phyloP scores from a whole-genome alignment of 2,888 invertebrate genomes.

The Drosophila paucipuncta region DNA sequence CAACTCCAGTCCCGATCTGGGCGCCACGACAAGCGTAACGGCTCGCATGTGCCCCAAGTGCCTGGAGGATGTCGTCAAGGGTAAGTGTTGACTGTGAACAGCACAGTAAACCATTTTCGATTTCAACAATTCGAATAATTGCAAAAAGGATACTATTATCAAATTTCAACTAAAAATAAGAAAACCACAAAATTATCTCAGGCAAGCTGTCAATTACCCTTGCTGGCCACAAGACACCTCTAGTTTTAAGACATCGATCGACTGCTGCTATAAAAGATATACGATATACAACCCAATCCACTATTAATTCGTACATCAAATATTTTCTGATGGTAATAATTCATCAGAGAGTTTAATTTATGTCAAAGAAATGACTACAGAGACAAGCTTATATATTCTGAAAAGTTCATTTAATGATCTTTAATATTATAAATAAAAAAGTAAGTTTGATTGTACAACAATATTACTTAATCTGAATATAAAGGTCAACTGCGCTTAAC shows the following conservation, averaged over 20 bases:
- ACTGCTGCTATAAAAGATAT: too few relatives aligned
- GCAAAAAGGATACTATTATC: background rate
- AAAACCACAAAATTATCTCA: background rate
- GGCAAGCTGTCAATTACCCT: background rate
- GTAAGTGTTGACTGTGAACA: slow-evolving; percentile 85
- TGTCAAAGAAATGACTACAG: too few relatives aligned
- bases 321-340: too few relatives aligned
- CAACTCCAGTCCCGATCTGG: slow-evolving; percentile 96
- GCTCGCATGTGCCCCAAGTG: slow-evolving; percentile 94
- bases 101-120: background rate
- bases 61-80: slow-evolving; percentile 96
- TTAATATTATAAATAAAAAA: too few relatives aligned
- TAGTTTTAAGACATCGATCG: background rate
- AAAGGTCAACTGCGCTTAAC: background rate
- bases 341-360: too few relatives aligned
- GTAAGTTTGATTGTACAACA: background rate
- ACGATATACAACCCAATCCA: too few relatives aligned
- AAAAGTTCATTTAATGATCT: too few relatives aligned
- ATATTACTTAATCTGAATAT: background rate
- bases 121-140: background rate
- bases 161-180: background rate
- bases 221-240: background rate
- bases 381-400: too few relatives aligned
- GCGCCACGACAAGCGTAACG: slow-evolving; percentile 95
- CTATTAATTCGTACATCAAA: too few relatives aligned